Conservation (phyloP, 2,113 vertebrate genomes). For the Morone chrysops region DNA sequence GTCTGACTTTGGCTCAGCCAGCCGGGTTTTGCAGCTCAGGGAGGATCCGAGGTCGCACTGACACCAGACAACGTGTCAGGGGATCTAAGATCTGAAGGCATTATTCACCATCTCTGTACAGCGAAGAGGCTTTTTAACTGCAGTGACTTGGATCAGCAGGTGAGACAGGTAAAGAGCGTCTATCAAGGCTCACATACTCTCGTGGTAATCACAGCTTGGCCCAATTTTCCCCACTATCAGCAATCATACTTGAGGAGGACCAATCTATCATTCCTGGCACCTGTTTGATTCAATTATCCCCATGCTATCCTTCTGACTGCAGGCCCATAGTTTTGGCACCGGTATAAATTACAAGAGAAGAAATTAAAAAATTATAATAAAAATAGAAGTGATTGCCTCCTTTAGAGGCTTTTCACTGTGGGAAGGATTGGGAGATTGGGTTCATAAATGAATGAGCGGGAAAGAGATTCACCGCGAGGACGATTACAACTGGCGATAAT, state of each 20-base stretch:
- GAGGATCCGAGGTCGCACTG: slow-evolving; percentile 32
- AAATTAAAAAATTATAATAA: slow-evolving; percentile 52
- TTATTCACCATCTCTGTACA: neutral
- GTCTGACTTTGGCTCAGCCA: slow-evolving; percentile 34
- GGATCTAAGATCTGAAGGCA: slow-evolving; percentile 9
- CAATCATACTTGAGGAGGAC: slow-evolving; percentile 46
- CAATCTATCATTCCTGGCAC: slow-evolving; percentile 59
- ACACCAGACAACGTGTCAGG: neutral
- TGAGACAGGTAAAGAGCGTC: slow-evolving; percentile 21
- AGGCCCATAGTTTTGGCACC: slow-evolving; percentile 21
- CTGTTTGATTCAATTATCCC: slow-evolving; percentile 62
- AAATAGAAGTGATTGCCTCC: slow-evolving; percentile 43
- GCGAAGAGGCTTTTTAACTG: neutral
- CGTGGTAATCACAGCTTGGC: slow-evolving; percentile 38
- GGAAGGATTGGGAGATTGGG: slow-evolving; percentile 36
- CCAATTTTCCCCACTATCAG: slow-evolving; percentile 44
- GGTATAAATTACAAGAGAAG: slow-evolving; percentile 36
- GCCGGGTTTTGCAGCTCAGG: slow-evolving; percentile 1
- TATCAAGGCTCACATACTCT: neutral
- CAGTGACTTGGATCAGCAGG: slow-evolving; percentile 8
- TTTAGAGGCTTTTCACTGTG: slow-evolving; percentile 51
- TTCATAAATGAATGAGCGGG: slow-evolving; percentile 50
- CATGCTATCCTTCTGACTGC: slow-evolving; percentile 17
- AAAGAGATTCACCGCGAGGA: slow-evolving; percentile 41
- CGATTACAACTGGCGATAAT: slow-evolving; percentile 57